Evolutionary conservation across 2,888 invertebrate species (phyloP), one percentile per base, ranked within the genome.

Genomic region (Herminia tarsipennalis): DNA sequence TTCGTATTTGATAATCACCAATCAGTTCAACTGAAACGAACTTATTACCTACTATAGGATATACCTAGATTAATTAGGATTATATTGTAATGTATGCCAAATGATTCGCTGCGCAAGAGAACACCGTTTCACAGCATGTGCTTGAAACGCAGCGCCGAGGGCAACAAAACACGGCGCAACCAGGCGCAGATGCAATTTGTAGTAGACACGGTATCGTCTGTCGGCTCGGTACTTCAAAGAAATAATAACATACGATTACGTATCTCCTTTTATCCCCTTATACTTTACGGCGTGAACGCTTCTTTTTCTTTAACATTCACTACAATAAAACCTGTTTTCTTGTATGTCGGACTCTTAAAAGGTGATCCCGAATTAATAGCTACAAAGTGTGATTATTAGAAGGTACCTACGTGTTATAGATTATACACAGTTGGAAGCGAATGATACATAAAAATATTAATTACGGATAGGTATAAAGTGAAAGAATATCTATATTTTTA

Each of bases 241-340:
- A 72, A 77, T 83, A 87, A 86, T 86, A 86, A 86, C 81, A 83
- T 78, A 84, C 83, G 81, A 86, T 87, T 86, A 85, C 52, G 59
- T 60, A 59, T 60, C 62, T 56, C 42, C 62, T 76, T 71, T 74
- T 77, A 79, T 78, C 81, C 76, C 77, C 78, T 77, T 78, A 74
- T 73, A 72, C 78, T 80, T 78, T 78, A 74, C 73, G 76, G 77
- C 78, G 73, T 76, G 76, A 80, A 79, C 74, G 68, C 76, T 73
- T 80, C 77, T 83, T 86, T 84, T 83, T 80, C 69, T 72, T 75
- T 66, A 39, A 62, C 58, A 67, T 65, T 74, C 68, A 68, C 65
- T 70, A 78, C 77, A 76, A 75, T 73, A 69, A 77, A 87, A 87
- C 88, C 86, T 70, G 88, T 88, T 88, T 70, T 76, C 77, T 77